A percentile compares a stretch with the other conserved stretches of the same genome.
Evolutionary conservation across 2,888 invertebrate genomes (phyloP).

Genomic region (Macropis europaea): DNA sequence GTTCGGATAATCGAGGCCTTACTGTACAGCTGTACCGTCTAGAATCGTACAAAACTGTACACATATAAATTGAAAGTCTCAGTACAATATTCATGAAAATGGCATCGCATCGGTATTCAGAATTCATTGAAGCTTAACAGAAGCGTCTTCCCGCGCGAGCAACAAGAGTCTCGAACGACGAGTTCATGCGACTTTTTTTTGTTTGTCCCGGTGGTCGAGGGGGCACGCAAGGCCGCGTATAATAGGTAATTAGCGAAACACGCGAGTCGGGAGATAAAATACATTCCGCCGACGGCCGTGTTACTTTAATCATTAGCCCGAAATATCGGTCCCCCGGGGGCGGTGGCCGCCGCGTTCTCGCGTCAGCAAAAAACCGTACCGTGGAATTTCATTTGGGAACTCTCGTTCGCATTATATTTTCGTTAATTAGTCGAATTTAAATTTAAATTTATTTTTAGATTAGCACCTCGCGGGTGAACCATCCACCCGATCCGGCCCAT

Average conservation of each 20-base stretch:
- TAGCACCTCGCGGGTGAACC: neutral
- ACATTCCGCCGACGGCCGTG: slow-evolving; percentile 4
- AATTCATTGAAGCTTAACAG: no score
- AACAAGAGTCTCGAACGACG: no score
- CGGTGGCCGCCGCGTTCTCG: neutral
- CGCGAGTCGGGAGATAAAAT: slow-evolving; percentile 21
- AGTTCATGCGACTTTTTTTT: no score
- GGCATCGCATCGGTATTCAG: no score
- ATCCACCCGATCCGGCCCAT: no score
- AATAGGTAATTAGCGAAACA: slow-evolving; percentile 17
- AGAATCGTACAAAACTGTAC: no score
- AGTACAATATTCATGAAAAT: no score
- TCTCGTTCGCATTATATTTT: neutral
- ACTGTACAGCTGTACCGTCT: no score
- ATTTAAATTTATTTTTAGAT: slow-evolving; percentile 5
- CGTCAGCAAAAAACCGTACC: neutral
- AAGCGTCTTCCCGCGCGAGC: no score
- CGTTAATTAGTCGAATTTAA: slow-evolving; percentile 6
- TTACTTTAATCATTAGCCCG: slow-evolving; percentile 25
- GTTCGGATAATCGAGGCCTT: no score
- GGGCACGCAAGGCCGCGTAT: neutral
- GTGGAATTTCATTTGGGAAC: slow-evolving; percentile 26
- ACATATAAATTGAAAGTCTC: no score
- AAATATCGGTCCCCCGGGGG: slow-evolving; percentile 21
- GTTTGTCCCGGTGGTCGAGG: neutral